Percentiles rank a stretch among this genome's conserved stretches.
phyloP scores from a whole-genome alignment of 2,113 vertebrate genomes.

The Pseudois nayaur region DNA sequence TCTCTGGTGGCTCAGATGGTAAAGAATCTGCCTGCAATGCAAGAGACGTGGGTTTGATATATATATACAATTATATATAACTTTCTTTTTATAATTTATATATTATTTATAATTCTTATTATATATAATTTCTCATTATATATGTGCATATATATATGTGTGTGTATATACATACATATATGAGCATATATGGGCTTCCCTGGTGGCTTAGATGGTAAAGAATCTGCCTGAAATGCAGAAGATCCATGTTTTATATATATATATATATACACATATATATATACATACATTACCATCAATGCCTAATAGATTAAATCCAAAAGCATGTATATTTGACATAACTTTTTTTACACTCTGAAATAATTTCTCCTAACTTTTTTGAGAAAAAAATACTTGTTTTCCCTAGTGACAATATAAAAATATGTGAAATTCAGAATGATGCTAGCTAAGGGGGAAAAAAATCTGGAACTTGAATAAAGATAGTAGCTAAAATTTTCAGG shows the following conservation, averaged over 20 bases:
- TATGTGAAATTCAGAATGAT: neutral
- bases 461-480: neutral
- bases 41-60: fast-evolving
- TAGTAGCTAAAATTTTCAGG: neutral
- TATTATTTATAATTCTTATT: neutral
- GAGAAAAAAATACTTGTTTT: neutral
- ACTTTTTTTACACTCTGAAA: neutral
- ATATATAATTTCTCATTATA: neutral
- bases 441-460: neutral
- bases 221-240: neutral
- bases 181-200: neutral
- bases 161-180: neutral
- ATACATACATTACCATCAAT: neutral
- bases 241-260: neutral
- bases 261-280: fast-evolving
- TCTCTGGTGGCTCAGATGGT: neutral
- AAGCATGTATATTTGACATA: neutral
- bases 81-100: neutral
- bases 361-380: neutral
- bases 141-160: neutral
- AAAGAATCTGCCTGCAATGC: neutral
- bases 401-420: neutral
- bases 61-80: neutral
- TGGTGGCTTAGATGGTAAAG: neutral
- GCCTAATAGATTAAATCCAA: neutral